These are phyloP conservation scores for Lordiphosa stackelbergi DNA, from an alignment of 1,140 invertebrate species.

Conservation along the genomic window DNA sequence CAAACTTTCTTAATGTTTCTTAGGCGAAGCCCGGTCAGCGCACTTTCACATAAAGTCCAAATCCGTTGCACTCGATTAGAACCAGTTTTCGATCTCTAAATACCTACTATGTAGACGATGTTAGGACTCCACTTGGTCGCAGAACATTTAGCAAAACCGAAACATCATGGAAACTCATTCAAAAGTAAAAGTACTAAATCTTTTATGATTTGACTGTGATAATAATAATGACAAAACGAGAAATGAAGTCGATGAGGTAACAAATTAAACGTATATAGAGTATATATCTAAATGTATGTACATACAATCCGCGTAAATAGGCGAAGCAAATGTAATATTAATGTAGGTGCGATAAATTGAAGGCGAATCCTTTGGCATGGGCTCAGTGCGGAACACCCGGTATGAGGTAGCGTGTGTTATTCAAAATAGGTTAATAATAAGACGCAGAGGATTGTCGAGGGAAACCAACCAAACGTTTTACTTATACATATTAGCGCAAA, in stretches of 20 bases:
- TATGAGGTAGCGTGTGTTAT: conserved; percentile 44
- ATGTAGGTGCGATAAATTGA: conserved; percentile 52
- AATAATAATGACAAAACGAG: conserved; percentile 71
- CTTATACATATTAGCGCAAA: conserved; percentile 73
- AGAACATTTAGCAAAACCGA: conserved; percentile 53
- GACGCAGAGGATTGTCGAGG: conserved; percentile 5
- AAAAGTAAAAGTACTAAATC: conserved; percentile 76
- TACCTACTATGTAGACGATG: conserved; percentile 24
- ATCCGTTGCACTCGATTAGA: conserved; percentile 31
- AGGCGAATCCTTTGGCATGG: conserved; percentile 18
- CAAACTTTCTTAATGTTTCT: conserved; percentile 39
- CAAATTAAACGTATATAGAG: conserved; percentile 68
- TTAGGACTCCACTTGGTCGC: conserved; percentile 13
- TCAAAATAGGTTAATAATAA: conserved; percentile 33
- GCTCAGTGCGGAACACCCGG: conserved; percentile 28
- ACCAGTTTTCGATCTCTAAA: conserved; percentile 42
- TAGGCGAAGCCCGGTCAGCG: conserved; percentile 23
- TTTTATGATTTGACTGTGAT: conserved; percentile 77
- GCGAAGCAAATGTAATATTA: conserved; percentile 54
- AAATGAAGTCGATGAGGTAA: conserved; percentile 46
- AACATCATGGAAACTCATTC: conserved; percentile 75
- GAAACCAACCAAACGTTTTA: conserved; percentile 51
- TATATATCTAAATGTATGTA: conserved; percentile 66
- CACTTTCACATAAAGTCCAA: conserved; percentile 27
- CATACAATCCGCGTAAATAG: conserved; percentile 33